Conservation (phyloP, 2,888 invertebrate species). For the Ramazzottius varieornatus region DNA sequence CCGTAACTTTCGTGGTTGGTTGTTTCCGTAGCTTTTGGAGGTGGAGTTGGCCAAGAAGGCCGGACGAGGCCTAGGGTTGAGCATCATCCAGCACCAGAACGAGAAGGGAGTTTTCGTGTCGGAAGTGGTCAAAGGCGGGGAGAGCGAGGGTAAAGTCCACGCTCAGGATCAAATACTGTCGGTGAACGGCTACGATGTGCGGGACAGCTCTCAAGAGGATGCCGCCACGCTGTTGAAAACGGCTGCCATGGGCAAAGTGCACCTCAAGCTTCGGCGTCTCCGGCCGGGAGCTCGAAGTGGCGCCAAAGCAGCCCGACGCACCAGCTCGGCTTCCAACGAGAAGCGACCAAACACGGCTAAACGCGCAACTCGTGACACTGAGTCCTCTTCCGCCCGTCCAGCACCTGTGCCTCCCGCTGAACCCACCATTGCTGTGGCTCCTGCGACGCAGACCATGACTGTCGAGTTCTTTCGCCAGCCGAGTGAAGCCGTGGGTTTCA, state of each 20-base stretch:
- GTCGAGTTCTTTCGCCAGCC: background rate
- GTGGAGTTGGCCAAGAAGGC: conserved; percentile 62
- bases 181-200: conserved; percentile 54
- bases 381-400: background rate
- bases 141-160: conserved; percentile 56
- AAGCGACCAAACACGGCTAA: background rate
- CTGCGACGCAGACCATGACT: background rate
- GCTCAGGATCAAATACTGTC: conserved; percentile 68
- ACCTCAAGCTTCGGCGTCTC: conserved; percentile 57
- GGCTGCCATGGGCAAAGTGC: conserved; percentile 50
- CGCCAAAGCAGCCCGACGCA: background rate
- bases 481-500: background rate
- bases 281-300: conserved; percentile 31
- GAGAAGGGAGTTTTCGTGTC: conserved; percentile 60
- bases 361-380: background rate
- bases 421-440: background rate
- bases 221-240: conserved; percentile 62
- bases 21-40: too few relatives aligned
- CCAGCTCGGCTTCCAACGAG: background rate
- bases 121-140: conserved; percentile 66
- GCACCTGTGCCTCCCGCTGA: background rate
- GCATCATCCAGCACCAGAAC: conserved; percentile 49
- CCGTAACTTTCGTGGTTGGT: too few relatives aligned
- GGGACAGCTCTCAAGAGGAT: conserved; percentile 37
- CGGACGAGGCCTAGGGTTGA: conserved; percentile 61